These are phyloP conservation scores for Drosophila sproati DNA, from an alignment of 1,140 invertebrate species.

Conservation along the genomic window DNA sequence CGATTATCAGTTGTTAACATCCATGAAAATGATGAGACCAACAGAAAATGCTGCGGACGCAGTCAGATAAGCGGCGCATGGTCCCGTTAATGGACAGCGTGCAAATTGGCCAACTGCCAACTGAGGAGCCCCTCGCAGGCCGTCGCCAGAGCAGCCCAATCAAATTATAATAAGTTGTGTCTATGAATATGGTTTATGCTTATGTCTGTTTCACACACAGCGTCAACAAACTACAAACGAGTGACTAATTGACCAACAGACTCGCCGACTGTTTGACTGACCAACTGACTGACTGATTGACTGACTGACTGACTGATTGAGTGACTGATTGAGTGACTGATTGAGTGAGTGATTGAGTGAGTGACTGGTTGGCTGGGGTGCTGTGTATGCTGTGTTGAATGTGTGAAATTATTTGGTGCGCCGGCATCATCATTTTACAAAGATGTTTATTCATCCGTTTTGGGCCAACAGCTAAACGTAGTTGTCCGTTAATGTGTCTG, in stretches of 20 bases:
- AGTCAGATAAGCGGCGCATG: conserved; percentile 58
- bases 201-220: conserved; percentile 24
- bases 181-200: conserved; percentile 38
- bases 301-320: neutral
- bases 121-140: neutral
- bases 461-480: neutral
- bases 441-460: conserved; percentile 76
- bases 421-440: conserved; percentile 81
- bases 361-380: conserved; percentile 6
- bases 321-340: neutral
- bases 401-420: conserved; percentile 78
- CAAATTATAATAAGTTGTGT: conserved; percentile 40
- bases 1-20: conserved; percentile 82
- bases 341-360: neutral
- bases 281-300: neutral
- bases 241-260: conserved; percentile 19
- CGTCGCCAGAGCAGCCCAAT: neutral
- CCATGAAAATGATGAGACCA: conserved; percentile 73
- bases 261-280: conserved; percentile 15
- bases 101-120: conserved; percentile 70
- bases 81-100: conserved; percentile 75
- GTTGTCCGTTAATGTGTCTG: neutral
- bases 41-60: conserved; percentile 39
- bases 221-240: conserved; percentile 38
- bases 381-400: conserved; percentile 72